A percentile compares a stretch with the other conserved stretches of the same genome.
Evolutionary conservation across 2,797 vertebrate genomes (phyloP).

Genomic region (Pristis pectinata): DNA sequence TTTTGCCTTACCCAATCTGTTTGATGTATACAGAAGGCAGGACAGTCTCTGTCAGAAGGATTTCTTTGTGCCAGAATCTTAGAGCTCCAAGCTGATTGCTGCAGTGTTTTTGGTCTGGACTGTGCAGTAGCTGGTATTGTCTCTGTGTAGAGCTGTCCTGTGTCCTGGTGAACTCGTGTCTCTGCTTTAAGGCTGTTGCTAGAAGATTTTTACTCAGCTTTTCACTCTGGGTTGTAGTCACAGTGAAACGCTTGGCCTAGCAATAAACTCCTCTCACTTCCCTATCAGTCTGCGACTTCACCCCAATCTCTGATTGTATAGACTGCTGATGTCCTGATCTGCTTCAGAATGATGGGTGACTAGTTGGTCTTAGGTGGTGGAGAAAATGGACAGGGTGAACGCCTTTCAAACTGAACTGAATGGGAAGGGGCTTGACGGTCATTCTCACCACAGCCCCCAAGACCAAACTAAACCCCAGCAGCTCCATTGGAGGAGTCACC

Average conservation of each 20-base stretch:
- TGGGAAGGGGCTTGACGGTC: too few relatives aligned
- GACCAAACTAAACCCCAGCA: neutral
- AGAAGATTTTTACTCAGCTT: neutral
- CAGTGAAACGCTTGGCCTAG: neutral
- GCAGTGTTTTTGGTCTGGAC: neutral
- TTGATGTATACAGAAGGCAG: neutral
- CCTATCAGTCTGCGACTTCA: neutral
- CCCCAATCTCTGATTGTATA: neutral
- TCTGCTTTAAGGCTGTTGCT: slow-evolving; percentile 20
- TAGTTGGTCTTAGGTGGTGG: neutral
- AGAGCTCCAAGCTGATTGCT: neutral
- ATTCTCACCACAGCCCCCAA: neutral
- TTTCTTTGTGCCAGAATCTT: too few relatives aligned
- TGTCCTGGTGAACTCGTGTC: neutral
- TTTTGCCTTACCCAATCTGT: neutral
- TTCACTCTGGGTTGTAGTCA: neutral
- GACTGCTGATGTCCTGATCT: neutral
- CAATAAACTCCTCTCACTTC: neutral
- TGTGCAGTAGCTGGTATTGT: neutral
- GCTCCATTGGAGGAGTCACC: neutral
- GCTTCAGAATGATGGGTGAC: neutral
- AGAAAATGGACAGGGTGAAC: neutral
- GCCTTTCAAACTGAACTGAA: too few relatives aligned
- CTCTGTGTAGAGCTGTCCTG: neutral
- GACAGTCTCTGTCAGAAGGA: neutral